A percentile compares a stretch with the other conserved stretches of the same genome.
These are phyloP conservation scores for Ophiodon elongatus DNA, from an alignment of 2,113 vertebrate genomes.

Conservation along the genomic window DNA sequence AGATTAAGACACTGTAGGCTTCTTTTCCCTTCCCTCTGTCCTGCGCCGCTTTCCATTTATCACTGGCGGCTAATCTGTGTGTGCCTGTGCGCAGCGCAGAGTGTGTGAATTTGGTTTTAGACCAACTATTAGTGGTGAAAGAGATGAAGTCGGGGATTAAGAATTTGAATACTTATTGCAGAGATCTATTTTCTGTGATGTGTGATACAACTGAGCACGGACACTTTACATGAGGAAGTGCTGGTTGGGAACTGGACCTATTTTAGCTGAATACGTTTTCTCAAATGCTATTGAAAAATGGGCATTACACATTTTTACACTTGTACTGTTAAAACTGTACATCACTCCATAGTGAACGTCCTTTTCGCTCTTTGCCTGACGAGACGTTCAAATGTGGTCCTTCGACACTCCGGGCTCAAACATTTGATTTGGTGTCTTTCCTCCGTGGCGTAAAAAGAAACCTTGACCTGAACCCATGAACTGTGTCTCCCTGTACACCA, in stretches of 20 bases:
- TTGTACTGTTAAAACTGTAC: background rate
- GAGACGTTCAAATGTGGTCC: background rate
- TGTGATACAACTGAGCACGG: background rate
- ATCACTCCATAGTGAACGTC: background rate
- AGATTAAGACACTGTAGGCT: slow-evolving; percentile 68
- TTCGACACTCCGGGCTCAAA: background rate
- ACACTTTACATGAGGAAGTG: background rate
- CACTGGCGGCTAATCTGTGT: slow-evolving; percentile 38
- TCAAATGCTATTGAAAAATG: background rate
- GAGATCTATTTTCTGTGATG: background rate
- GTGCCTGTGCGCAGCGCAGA: background rate
- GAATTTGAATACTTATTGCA: background rate
- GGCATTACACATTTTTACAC: background rate
- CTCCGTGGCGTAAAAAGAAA: slow-evolving; percentile 12
- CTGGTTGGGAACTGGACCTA: background rate
- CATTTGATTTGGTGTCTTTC: slow-evolving; percentile 23
- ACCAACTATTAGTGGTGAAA: background rate
- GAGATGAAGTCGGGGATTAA: slow-evolving; percentile 1
- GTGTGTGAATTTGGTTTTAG: slow-evolving; percentile 28
- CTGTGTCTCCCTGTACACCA: slow-evolving; percentile 2
- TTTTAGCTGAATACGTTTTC: background rate
- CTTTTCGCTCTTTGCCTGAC: background rate
- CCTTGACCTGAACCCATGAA: slow-evolving; percentile 21
- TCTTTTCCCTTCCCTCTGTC: slow-evolving; percentile 29
- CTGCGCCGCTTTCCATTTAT: slow-evolving; percentile 53